Evolutionary conservation across 2,113 vertebrate genomes (phyloP).

Genomic region (Malaclemys terrapin): DNA sequence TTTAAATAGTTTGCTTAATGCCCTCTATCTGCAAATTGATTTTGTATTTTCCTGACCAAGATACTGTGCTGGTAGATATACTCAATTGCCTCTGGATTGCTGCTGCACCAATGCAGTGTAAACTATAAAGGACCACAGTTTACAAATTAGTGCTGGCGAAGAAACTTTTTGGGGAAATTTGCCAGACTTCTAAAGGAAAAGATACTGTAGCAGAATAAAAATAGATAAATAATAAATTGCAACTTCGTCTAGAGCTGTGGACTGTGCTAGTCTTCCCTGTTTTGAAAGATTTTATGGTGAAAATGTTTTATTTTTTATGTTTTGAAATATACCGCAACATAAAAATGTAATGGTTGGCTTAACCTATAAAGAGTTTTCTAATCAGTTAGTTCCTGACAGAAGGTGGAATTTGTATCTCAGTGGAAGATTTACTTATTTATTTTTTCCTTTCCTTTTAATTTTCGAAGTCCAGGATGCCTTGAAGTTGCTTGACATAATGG

Average conservation of each 20-base stretch:
- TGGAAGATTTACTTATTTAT: constrained; percentile 64
- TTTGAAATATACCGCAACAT: constrained; percentile 77
- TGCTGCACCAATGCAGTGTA: neutral
- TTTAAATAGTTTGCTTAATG: neutral
- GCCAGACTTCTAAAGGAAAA: constrained; percentile 69
- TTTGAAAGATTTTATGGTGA: constrained; percentile 72
- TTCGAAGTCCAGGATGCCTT: constrained; percentile 67
- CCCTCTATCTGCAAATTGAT: neutral
- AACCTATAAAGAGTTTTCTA: constrained; percentile 81
- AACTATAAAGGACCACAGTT: constrained; percentile 33
- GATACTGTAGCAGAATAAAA: constrained; percentile 64
- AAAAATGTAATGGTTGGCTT: constrained; percentile 81
- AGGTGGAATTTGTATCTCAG: constrained; percentile 76
- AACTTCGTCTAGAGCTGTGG: constrained; percentile 40
- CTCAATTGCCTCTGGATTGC: neutral
- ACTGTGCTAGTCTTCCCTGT: constrained; percentile 63
- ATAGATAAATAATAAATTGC: constrained; percentile 71
- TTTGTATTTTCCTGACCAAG: constrained; percentile 5
- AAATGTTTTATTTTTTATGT: constrained; percentile 77
- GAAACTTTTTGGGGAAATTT: constrained; percentile 66
- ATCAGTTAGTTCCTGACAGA: constrained; percentile 80
- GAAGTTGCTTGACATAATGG: constrained; percentile 61
- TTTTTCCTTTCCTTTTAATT: constrained; percentile 76
- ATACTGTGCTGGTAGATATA: neutral
- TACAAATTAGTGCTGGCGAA: constrained; percentile 62